Percentiles rank a stretch among this genome's conserved stretches.
Evolutionary conservation across 2,888 invertebrate genomes (phyloP).

Genomic region (Prosapia bicincta): DNA sequence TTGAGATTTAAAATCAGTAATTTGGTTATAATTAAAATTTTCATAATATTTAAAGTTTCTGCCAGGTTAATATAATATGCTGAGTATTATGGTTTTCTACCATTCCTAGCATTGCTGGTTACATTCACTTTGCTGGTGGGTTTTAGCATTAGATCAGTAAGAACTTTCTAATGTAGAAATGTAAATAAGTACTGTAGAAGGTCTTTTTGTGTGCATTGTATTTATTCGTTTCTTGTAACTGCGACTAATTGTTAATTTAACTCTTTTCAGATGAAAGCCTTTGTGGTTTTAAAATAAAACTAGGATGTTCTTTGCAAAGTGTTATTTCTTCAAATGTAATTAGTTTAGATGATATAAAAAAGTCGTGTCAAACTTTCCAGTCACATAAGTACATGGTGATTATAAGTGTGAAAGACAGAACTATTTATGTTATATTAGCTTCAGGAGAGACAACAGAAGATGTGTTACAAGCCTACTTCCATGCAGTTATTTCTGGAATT

Average conservation of each 20-base stretch:
- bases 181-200: too few relatives aligned
- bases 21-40: too few relatives aligned
- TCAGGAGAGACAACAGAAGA: slow-evolving; percentile 52
- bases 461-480: slow-evolving; percentile 65
- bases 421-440: slow-evolving; percentile 56
- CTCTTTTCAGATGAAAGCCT: slow-evolving; percentile 53
- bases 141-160: too few relatives aligned
- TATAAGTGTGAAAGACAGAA: slow-evolving; percentile 48
- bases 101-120: too few relatives aligned
- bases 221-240: too few relatives aligned
- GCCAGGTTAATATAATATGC: too few relatives aligned
- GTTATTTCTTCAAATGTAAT: slow-evolving; percentile 42
- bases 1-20: too few relatives aligned
- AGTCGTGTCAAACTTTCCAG: slow-evolving; percentile 49
- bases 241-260: neutral
- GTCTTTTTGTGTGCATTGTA: too few relatives aligned
- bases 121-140: too few relatives aligned
- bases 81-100: too few relatives aligned
- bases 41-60: too few relatives aligned
- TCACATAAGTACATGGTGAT: slow-evolving; percentile 55
- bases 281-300: slow-evolving; percentile 59
- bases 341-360: slow-evolving; percentile 45
- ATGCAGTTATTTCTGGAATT: slow-evolving; percentile 46
- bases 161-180: too few relatives aligned
- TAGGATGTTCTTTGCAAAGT: slow-evolving; percentile 55